Evolutionary conservation across 2,797 vertebrate species (phyloP).

Genomic region (Myotis planiceps): DNA sequence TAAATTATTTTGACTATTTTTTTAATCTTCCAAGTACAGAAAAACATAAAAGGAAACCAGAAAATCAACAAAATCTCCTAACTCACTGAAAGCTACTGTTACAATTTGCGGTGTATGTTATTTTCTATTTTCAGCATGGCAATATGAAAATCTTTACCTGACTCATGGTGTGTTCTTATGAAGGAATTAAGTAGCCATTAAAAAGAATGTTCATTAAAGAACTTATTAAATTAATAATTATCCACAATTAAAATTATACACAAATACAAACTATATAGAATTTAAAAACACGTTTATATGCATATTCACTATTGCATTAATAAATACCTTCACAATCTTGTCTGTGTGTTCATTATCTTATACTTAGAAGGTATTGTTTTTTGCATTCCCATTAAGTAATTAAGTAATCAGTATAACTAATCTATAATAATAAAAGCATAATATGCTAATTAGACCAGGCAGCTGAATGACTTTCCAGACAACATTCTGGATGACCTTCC

Average conservation of each 20-base stretch:
- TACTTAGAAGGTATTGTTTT: background rate
- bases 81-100: background rate
- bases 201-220: background rate
- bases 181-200: background rate
- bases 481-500: too few relatives aligned
- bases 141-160: background rate
- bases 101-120: background rate
- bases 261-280: background rate
- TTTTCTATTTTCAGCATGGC: background rate
- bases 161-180: background rate
- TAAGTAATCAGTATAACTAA: background rate
- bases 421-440: background rate
- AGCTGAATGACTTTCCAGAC: too few relatives aligned
- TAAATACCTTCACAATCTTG: background rate
- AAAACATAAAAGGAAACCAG: background rate
- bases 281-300: background rate
- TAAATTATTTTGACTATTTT: background rate
- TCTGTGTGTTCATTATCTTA: background rate
- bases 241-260: background rate
- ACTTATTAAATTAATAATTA: background rate
- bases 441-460: too few relatives aligned
- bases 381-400: background rate
- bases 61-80: background rate
- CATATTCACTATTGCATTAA: background rate
- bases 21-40: background rate